Conservation (phyloP, 2,113 vertebrate genomes). For the Grallaria varia region DNA sequence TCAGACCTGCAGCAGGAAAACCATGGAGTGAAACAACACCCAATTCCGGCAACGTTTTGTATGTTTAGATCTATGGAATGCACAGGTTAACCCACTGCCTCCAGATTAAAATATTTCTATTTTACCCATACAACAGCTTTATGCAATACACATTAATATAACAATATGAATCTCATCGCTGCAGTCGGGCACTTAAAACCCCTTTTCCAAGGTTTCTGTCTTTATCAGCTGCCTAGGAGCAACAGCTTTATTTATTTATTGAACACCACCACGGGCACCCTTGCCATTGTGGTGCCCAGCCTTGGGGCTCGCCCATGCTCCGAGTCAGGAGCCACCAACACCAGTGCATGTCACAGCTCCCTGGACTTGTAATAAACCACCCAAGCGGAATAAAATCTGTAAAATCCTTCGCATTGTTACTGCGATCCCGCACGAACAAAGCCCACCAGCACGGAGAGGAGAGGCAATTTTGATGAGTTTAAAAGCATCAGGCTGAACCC, state of each 20-base stretch:
- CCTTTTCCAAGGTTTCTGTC: neutral
- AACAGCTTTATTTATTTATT: neutral
- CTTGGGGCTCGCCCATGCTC: neutral
- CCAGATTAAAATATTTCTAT: neutral
- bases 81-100: neutral
- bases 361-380: neutral
- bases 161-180: neutral
- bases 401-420: constrained; percentile 1
- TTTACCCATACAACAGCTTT: neutral
- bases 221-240: neutral
- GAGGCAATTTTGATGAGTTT: constrained; percentile 19
- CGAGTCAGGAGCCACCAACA: neutral
- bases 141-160: neutral
- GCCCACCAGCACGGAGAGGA: neutral
- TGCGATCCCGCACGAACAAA: neutral
- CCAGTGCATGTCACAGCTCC: neutral
- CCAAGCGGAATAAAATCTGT: neutral
- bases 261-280: neutral
- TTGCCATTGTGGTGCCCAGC: neutral
- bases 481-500: neutral
- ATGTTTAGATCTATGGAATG: neutral
- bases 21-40: accelerated
- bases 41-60: neutral
- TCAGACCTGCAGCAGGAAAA: neutral
- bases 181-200: neutral